Conservation (phyloP, 2,797 vertebrate species). For the Crocodylus rhombifer region DNA sequence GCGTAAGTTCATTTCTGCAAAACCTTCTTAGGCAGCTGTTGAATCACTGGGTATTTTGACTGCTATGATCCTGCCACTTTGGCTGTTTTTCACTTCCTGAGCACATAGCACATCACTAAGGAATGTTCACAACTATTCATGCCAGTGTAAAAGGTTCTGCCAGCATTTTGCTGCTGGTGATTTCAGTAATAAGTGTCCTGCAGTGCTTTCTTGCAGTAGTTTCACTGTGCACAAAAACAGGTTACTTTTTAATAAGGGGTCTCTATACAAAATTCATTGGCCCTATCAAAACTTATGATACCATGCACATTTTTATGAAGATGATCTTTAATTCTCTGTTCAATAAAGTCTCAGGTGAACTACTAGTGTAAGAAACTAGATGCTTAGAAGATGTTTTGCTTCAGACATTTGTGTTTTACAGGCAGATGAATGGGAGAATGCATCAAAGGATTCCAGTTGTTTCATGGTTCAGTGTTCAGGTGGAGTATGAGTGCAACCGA, state of each 20-base stretch:
- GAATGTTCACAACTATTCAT: background rate
- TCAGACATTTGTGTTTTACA: slow-evolving; percentile 63
- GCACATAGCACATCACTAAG: background rate
- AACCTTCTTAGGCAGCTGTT: background rate
- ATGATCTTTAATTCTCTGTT: slow-evolving; percentile 59
- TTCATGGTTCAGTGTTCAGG: slow-evolving; percentile 61
- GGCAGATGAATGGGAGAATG: slow-evolving; percentile 69
- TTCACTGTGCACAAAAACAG: background rate
- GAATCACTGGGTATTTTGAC: background rate
- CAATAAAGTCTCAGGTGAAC: slow-evolving; percentile 61
- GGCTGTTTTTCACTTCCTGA: background rate
- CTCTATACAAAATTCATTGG: slow-evolving; percentile 48
- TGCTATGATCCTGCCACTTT: background rate
- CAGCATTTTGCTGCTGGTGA: background rate
- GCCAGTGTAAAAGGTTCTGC: background rate
- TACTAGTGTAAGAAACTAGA: slow-evolving; percentile 18
- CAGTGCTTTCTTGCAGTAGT: background rate
- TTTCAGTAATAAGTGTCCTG: background rate
- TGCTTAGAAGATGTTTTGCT: slow-evolving; percentile 71
- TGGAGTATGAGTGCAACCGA: slow-evolving; percentile 64
- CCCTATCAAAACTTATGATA: slow-evolving; percentile 42
- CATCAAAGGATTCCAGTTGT: slow-evolving; percentile 62
- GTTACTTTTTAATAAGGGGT: slow-evolving; percentile 27
- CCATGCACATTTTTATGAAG: slow-evolving; percentile 61
- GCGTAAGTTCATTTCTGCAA: background rate